Conservation (phyloP, 2,888 invertebrate species). For the Eurytoma californica region DNA sequence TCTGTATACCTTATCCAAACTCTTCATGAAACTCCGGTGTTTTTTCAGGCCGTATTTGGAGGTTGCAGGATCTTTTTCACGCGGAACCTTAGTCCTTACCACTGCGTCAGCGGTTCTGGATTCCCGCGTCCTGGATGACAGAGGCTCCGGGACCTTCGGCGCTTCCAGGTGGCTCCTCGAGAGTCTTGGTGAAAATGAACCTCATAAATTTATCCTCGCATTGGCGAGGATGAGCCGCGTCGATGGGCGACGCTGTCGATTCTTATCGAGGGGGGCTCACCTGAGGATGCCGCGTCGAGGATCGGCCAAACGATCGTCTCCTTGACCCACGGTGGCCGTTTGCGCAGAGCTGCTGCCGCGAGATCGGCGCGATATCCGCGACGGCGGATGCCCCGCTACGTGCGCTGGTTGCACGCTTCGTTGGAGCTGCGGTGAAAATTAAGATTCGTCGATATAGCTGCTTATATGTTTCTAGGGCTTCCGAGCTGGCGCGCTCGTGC, state of each 20-base stretch:
- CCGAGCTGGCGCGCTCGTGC: too few species aligned
- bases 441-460: not conserved
- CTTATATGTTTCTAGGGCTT: slow-evolving; percentile 10
- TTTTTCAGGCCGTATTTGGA: not conserved
- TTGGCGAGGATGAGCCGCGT: not conserved
- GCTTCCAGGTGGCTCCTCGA: not conserved
- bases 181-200: not conserved
- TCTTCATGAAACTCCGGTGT: not conserved
- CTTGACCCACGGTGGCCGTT: slow-evolving; percentile 19
- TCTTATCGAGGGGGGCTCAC: not conserved
- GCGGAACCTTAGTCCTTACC: not conserved
- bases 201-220: not conserved
- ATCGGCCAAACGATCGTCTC: slow-evolving; percentile 12
- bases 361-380: slow-evolving; percentile 20
- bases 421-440: not conserved
- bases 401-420: not conserved
- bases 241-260: not conserved
- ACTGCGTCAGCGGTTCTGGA: not conserved
- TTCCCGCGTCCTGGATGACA: not conserved
- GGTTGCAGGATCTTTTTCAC: not conserved
- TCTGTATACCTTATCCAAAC: slow-evolving; percentile 13
- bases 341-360: not conserved
- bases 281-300: not conserved
- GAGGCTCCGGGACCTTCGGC: not conserved
- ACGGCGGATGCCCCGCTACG: slow-evolving; percentile 4